Conservation (phyloP, 2,888 invertebrate genomes). For the Phorcus lineatus region DNA sequence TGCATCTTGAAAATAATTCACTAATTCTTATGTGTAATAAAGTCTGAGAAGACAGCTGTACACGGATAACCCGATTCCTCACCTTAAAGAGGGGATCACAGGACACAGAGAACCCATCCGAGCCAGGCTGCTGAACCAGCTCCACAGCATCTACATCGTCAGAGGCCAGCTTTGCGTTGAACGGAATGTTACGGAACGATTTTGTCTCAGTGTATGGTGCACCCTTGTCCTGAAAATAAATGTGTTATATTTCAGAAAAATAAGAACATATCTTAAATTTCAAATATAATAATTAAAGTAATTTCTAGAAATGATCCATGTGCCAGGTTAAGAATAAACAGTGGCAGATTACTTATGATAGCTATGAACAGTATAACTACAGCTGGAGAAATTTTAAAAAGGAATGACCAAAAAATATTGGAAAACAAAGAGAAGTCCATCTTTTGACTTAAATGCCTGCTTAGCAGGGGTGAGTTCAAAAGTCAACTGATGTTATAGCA, state of each 20-base stretch:
- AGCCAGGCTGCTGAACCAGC: conserved; percentile 63
- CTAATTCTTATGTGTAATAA: too few species aligned
- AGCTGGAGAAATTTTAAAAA: too few species aligned
- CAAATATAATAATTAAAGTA: background rate
- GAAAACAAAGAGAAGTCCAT: too few species aligned
- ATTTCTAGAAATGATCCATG: background rate
- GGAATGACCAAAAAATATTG: too few species aligned
- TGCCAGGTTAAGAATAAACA: too few species aligned
- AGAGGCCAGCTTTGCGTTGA: conserved; percentile 69
- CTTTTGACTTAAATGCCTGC: background rate
- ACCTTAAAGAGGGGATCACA: conserved; percentile 74
- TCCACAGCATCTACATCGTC: conserved; percentile 63
- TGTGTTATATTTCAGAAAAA: background rate
- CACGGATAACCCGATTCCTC: conserved; percentile 55
- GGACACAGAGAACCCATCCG: conserved; percentile 74
- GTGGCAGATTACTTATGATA: too few species aligned
- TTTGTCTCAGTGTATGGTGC: conserved; percentile 67
- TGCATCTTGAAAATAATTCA: too few species aligned
- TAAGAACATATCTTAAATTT: background rate
- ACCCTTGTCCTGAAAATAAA: conserved; percentile 66
- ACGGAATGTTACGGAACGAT: conserved; percentile 66
- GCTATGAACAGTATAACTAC: too few species aligned
- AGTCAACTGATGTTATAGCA: too few species aligned
- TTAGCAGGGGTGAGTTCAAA: too few species aligned
- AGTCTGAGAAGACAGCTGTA: background rate